phyloP scores from a whole-genome alignment of 2,888 invertebrate species.

The Monoplex corrugatus region DNA sequence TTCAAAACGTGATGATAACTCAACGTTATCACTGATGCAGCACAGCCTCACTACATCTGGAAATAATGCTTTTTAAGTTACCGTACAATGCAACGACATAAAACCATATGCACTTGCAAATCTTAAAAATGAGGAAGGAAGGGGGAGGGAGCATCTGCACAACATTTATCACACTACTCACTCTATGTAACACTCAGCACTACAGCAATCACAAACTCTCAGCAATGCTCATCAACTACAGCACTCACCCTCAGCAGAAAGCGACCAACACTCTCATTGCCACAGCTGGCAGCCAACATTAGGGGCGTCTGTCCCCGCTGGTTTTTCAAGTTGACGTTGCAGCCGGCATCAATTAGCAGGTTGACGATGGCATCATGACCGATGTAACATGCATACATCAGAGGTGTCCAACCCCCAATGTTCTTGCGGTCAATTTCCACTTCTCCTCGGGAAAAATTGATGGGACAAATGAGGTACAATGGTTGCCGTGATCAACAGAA shows the following conservation, averaged over 20 bases:
- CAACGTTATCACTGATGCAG: no score
- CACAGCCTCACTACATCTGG: no score
- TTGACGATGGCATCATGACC: slow-evolving; percentile 81
- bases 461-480: no score
- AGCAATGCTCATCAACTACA: not conserved
- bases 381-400: slow-evolving; percentile 83
- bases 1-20: no score
- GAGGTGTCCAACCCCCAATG: slow-evolving; percentile 81
- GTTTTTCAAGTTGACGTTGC: slow-evolving; percentile 76
- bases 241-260: slow-evolving; percentile 78
- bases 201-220: not conserved
- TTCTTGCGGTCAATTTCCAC: slow-evolving; percentile 79
- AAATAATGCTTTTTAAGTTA: no score
- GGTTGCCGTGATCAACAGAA: not conserved
- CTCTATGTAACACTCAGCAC: not conserved
- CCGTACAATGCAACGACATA: not conserved
- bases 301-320: slow-evolving; percentile 81
- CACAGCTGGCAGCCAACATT: slow-evolving; percentile 84
- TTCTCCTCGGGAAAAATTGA: slow-evolving; percentile 62
- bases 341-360: slow-evolving; percentile 77
- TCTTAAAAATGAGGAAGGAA: no score
- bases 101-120: not conserved
- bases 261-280: slow-evolving; percentile 82
- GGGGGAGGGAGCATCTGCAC: no score
- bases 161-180: not conserved